Percentiles rank a stretch among this genome's conserved stretches.
Evolutionary conservation across 2,888 invertebrate species (phyloP).

Genomic region (Dromius quadrimaculatus): DNA sequence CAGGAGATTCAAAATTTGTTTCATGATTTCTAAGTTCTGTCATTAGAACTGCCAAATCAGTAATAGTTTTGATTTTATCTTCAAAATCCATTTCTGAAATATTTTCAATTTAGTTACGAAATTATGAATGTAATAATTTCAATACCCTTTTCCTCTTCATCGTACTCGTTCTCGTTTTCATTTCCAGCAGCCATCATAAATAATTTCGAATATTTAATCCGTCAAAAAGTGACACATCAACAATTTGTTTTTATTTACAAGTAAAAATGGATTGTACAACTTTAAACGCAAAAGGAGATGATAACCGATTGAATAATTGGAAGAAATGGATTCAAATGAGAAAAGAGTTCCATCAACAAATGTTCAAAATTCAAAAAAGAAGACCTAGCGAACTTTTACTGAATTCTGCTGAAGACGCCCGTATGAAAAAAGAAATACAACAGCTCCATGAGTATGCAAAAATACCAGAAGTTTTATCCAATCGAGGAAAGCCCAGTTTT

Average conservation of each 20-base stretch:
- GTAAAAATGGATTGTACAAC: neutral
- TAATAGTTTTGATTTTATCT: neutral
- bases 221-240: conserved; percentile 18
- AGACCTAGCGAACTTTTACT: conserved; percentile 59
- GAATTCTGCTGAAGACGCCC: conserved; percentile 59
- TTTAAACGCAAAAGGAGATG: conserved; percentile 46
- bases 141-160: neutral
- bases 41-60: neutral
- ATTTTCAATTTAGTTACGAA: neutral
- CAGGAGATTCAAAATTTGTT: conserved; percentile 64
- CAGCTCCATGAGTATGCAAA: conserved; percentile 59
- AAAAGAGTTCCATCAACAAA: conserved; percentile 57
- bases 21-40: conserved; percentile 26
- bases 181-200: conserved; percentile 22
- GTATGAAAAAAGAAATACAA: conserved; percentile 60
- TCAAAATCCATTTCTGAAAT: neutral
- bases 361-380: conserved; percentile 56
- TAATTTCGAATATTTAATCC: neutral
- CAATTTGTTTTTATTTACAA: conserved; percentile 29
- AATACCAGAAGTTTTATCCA: conserved; percentile 60
- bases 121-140: neutral
- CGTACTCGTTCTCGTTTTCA: neutral
- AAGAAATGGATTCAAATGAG: conserved; percentile 60
- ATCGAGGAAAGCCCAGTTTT: conserved; percentile 63
- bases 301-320: conserved; percentile 60